These are phyloP conservation scores for Gymnothorax reevesii DNA, from an alignment of 2,797 vertebrate species.

Conservation along the genomic window DNA sequence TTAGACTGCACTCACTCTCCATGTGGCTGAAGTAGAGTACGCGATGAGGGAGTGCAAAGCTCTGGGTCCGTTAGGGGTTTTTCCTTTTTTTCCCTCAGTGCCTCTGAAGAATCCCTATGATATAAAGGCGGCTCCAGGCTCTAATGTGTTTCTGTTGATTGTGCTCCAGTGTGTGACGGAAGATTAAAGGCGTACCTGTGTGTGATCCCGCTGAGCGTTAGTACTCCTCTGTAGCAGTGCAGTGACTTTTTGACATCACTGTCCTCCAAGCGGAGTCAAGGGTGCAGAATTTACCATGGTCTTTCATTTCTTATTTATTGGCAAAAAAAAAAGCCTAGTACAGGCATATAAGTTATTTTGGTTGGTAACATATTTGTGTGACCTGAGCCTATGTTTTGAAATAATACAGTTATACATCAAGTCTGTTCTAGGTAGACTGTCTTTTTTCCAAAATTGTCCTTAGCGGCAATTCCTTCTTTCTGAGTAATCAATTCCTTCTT, in stretches of 20 bases:
- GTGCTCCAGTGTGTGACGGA: conserved; percentile 18
- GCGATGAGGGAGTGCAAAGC: conserved; percentile 31
- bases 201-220: background rate
- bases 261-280: background rate
- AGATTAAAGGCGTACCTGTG: conserved; percentile 32
- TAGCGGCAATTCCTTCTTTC: no score
- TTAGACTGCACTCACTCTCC: background rate
- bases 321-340: background rate
- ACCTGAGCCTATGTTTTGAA: no score
- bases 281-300: background rate
- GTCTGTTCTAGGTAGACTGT: no score
- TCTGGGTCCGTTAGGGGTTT: conserved; percentile 24
- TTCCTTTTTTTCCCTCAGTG: background rate
- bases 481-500: no score
- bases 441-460: no score
- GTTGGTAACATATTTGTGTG: no score
- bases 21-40: conserved; percentile 6
- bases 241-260: background rate
- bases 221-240: background rate
- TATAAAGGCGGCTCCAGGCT: conserved; percentile 26
- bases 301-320: background rate
- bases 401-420: no score
- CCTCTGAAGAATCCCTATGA: conserved; percentile 16
- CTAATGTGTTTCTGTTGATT: conserved; percentile 21
- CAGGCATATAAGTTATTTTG: no score